Conservation (phyloP, 2,797 vertebrate genomes). For the Onychomys leucogaster region DNA sequence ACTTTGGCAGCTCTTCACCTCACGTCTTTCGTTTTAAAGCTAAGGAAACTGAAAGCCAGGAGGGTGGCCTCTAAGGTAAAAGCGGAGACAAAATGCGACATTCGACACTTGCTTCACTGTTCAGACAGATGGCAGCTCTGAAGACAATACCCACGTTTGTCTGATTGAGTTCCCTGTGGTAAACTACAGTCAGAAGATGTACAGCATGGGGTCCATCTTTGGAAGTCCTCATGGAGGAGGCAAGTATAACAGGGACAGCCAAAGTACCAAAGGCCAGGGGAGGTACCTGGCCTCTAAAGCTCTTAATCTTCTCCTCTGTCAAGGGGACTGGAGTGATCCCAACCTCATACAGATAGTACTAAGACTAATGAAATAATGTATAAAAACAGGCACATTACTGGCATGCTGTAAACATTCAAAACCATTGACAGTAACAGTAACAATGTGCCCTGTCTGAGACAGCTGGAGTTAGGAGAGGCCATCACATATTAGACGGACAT, state of each 20-base stretch:
- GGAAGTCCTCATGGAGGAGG: not conserved
- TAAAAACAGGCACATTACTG: not conserved
- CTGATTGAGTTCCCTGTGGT: not conserved
- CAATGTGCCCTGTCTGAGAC: not conserved
- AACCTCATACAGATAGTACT: not conserved
- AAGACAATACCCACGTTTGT: not conserved
- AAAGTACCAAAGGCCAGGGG: not conserved
- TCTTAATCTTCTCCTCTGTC: not conserved
- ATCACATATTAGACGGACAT: not conserved
- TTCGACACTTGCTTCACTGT: not conserved
- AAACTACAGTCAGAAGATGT: not conserved
- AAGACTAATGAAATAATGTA: not conserved
- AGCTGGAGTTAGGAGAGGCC: constrained; percentile 11
- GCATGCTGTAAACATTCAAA: not conserved
- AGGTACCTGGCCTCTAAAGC: not conserved
- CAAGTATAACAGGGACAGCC: not conserved
- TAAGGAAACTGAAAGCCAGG: not conserved
- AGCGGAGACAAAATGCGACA: not conserved
- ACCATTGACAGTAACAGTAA: not conserved
- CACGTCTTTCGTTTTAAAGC: constrained; percentile 2
- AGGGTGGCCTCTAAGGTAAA: not conserved
- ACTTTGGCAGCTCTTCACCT: not conserved
- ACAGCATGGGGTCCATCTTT: not conserved
- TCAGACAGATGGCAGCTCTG: not conserved
- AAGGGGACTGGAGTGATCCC: not conserved